Evolutionary conservation across 1,140 invertebrate genomes (phyloP), one percentile per base, ranked within the genome.

Genomic region (Ceratina japonica): DNA sequence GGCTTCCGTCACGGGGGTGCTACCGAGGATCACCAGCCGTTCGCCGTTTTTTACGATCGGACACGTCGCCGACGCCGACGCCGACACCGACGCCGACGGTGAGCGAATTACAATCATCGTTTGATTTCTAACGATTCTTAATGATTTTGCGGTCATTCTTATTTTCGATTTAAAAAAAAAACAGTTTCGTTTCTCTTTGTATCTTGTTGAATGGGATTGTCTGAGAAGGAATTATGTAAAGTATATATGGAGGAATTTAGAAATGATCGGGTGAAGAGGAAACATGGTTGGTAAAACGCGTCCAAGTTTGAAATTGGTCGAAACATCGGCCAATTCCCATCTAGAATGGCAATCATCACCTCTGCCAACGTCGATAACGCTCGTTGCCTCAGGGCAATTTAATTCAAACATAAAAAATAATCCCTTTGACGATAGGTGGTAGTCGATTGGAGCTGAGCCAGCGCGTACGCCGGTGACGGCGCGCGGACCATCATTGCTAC

Each of bases 361-460:
- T 85, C 73, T 73, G 70, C 59, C 72, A 75, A 82, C 72, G 71
- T 68, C 80, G 83, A 86, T 80, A 82, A 76, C 83, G 80, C 68
- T 75, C 80, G 56, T 79, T 70, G 78, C 78, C 64, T 61, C 68
- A 69, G 83, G 27, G 72, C 84, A 85, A 86, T 86, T 86, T 86
- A 86, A 86, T 86, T 85, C 80, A 77, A 75, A 85, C 83, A 82
- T 86, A 86, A 85, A 86, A 86, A 86, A 86, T 86, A 86, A 82
- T 86, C 80, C 80, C 76, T 86, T 85, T 80, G 81, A 86, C 63
- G 81, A 70, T 68, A 77, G 68, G 75, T 59, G 72, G 79, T 70
- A 77, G 61, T 54, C 20, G 27, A n/a, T 68, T 87, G 83, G 85
- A 86, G 51, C 63, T 27, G 16, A 64, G 82, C 85, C 86, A 86